Evolutionary conservation across 2,888 invertebrate species (phyloP).

Genomic region (Drosophila neonasuta): DNA sequence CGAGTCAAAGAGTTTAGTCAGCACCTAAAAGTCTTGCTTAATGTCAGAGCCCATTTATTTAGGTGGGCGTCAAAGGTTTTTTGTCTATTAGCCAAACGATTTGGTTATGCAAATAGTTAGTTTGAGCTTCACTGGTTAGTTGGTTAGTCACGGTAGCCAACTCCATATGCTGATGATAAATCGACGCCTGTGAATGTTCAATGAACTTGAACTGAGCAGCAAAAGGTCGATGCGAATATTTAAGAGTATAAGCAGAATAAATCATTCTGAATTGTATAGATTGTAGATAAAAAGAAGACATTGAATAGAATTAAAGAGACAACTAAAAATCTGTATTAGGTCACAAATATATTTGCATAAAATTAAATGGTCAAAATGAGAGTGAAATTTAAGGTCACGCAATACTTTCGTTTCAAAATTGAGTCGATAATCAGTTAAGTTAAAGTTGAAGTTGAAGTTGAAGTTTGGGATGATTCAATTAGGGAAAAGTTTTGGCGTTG

Average conservation of each 20-base stretch:
- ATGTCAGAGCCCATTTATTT: constrained; percentile 18
- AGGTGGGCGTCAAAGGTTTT: constrained; percentile 34
- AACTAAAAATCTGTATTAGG: neutral
- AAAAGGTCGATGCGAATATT: neutral
- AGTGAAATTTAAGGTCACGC: neutral
- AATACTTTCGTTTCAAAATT: neutral
- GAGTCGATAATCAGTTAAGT: neutral
- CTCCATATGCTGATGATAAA: neutral
- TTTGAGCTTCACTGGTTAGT: constrained; percentile 18
- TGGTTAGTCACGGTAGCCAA: constrained; percentile 7
- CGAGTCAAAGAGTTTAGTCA: constrained; percentile 31
- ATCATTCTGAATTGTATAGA: neutral
- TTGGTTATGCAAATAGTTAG: constrained; percentile 44
- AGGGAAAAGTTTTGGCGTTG: constrained; percentile 16
- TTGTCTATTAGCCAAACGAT: constrained; percentile 13
- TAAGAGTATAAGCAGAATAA: neutral
- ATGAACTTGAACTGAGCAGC: constrained; percentile 49
- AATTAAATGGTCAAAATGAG: neutral
- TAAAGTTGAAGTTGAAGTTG: constrained; percentile 1
- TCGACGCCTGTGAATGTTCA: constrained; percentile 27
- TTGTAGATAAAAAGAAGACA: neutral
- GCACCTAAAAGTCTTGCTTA: constrained; percentile 11
- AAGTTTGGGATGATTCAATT: constrained; percentile 32
- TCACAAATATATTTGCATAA: neutral
- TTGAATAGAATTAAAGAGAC: neutral